Base-by-base conservation (phyloP, 30 jellyfish, hydroid and myxozoan genomes). In the Catostylus mosaicus region DNA sequence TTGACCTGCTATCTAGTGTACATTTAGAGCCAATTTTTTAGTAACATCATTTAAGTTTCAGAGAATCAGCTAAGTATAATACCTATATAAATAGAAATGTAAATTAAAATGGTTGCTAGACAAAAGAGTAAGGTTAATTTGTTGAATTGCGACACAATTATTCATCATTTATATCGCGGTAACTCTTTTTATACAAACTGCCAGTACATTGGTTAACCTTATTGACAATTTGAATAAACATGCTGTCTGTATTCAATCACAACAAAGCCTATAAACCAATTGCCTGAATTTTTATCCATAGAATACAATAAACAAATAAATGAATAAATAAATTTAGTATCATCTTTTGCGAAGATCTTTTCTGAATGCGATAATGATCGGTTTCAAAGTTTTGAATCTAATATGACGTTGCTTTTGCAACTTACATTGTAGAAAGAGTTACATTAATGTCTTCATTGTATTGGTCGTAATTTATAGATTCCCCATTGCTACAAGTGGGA, bases 151-250 rank as follows among this genome's bases (percentile, higher is more conserved):
- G 64, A 34, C 80, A 38, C 64, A 20, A 46, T 20, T 45, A 68
- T 68, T 37, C 34, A 68, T 68, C 66, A 68, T 68, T 68, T 45
- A 68, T 68, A 38, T 32, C 65, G 80, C 36, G 80, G 80, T 68
- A 68, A 34, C 64, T 30, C 16, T 27, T 68, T 68, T 35, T 36
- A 64, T 26, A 68, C 66, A 38, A 68, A 33, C 59, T 46, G 59
- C 80, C 31, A 9, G 64, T 45, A 34, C 29, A 9, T 68, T 68
- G 80, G 80, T 68, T 68, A 68, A 68, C 80, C 80, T 68, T 33
- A 36, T 38, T 68, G 56, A 68, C 64, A 36, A 68, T 68, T 68
- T 37, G 14, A 59, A 46, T 68, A 68, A 68, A 68, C 80, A 68
- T 34, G 64, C 14, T 64, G 80, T 38, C 80, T 30, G 40, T 46